These are phyloP conservation scores for Nansenia antarctica DNA, from an alignment of 2,113 vertebrate species.

Conservation along the genomic window DNA sequence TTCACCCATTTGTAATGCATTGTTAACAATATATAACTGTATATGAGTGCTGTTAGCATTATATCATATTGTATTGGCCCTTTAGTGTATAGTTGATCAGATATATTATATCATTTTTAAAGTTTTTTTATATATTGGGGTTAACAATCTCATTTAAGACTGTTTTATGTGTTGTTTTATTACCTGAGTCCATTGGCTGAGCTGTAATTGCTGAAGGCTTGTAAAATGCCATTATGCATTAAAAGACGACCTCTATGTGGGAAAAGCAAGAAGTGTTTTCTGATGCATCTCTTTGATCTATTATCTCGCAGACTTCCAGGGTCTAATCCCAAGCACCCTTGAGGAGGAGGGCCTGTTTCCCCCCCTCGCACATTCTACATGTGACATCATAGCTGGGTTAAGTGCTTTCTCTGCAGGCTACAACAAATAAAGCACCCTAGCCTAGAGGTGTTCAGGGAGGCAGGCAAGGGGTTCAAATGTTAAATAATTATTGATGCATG, in stretches of 20 bases:
- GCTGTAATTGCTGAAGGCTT: conserved; percentile 35
- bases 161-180: background rate
- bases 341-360: conserved; percentile 34
- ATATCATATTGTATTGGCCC: background rate
- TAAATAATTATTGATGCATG: background rate
- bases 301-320: conserved; percentile 75
- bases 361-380: conserved; percentile 28
- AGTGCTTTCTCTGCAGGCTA: conserved; percentile 44
- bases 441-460: conserved; percentile 10
- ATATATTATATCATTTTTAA: background rate
- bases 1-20: too few species aligned
- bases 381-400: conserved; percentile 52
- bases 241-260: conserved; percentile 52
- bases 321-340: conserved; percentile 68
- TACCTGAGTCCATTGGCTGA: conserved; percentile 18
- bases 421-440: conserved; percentile 10
- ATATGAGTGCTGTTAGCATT: background rate
- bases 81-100: background rate
- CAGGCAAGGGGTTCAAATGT: too few species aligned
- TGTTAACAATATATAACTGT: background rate
- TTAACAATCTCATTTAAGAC: background rate
- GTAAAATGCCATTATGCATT: conserved; percentile 52
- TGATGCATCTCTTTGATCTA: conserved; percentile 73
- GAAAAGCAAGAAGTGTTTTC: conserved; percentile 55
- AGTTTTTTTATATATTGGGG: background rate